phyloP scores from a whole-genome alignment of 2,888 invertebrate species.

The Hecatera dysodea region DNA sequence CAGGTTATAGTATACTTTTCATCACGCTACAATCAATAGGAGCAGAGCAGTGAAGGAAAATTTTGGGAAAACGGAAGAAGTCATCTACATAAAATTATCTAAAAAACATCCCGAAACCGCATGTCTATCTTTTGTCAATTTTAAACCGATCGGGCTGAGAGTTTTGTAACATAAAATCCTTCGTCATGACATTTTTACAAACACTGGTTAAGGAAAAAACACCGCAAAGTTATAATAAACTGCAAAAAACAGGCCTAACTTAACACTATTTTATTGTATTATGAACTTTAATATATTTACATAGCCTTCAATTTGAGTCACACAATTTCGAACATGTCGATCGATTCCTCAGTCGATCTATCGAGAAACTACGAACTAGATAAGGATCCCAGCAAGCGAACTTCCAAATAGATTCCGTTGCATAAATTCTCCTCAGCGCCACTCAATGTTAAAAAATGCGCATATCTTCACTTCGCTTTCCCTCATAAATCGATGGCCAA shows the following conservation, averaged over 20 bases:
- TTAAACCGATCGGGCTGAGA: no score
- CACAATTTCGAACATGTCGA: not conserved
- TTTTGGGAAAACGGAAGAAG: no score
- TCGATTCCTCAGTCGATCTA: slow-evolving; percentile 3
- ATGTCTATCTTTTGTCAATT: no score
- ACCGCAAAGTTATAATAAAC: no score
- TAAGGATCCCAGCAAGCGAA: slow-evolving; percentile 19
- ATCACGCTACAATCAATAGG: no score
- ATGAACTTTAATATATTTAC: not conserved
- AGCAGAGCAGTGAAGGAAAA: no score
- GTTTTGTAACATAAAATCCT: not conserved
- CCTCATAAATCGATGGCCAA: slow-evolving; percentile 19
- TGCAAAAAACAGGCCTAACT: no score
- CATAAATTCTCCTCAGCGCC: slow-evolving; percentile 50
- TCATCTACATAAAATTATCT: no score
- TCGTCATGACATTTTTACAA: not conserved
- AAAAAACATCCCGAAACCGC: no score
- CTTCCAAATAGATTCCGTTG: slow-evolving; percentile 32
- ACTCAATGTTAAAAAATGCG: slow-evolving; percentile 57
- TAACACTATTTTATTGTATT: no score
- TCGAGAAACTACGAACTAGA: slow-evolving; percentile 7
- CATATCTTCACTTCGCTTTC: slow-evolving; percentile 38
- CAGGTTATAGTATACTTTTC: no score
- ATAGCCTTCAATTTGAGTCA: not conserved
- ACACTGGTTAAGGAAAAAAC: no score